phyloP scores from a whole-genome alignment of 2,113 vertebrate genomes.

The Silurus asotus region DNA sequence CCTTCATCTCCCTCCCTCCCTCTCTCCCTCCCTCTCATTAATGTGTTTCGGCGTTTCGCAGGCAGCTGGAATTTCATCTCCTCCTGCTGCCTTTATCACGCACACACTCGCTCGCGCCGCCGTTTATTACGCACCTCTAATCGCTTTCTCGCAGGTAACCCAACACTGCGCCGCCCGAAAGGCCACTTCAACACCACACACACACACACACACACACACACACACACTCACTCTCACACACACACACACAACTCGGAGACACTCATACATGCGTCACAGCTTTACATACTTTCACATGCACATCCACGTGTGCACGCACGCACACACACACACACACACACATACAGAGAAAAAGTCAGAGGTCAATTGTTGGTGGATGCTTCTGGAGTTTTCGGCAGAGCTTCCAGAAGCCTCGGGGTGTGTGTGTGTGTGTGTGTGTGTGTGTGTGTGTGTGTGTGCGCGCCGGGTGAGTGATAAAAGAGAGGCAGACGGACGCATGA shows the following conservation, averaged over 20 bases:
- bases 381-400: too few species aligned
- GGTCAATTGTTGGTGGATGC: too few species aligned
- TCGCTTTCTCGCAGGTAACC: conserved; percentile 55
- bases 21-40: conserved; percentile 47
- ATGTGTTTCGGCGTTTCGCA: conserved; percentile 51
- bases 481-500: conserved; percentile 38
- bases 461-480: conserved; percentile 45
- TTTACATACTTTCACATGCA: conserved; percentile 16
- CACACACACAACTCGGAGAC: conserved; percentile 28
- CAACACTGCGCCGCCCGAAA: conserved; percentile 44
- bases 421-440: neutral
- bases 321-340: neutral
- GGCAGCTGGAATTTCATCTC: conserved; percentile 61
- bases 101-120: conserved; percentile 36
- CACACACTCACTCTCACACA: conserved; percentile 26
- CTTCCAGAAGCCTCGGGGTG: too few species aligned
- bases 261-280: conserved; percentile 26
- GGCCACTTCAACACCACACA: conserved; percentile 28
- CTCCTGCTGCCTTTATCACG: conserved; percentile 49
- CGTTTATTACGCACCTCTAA: conserved; percentile 54
- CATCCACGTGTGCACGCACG: neutral
- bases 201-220: neutral
- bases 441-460: conserved; percentile 3
- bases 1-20: neutral
- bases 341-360: too few species aligned